Percentiles rank a stretch among this genome's conserved stretches.
Conservation (phyloP, 2,113 vertebrate genomes). For the Podarcis raffonei region DNA sequence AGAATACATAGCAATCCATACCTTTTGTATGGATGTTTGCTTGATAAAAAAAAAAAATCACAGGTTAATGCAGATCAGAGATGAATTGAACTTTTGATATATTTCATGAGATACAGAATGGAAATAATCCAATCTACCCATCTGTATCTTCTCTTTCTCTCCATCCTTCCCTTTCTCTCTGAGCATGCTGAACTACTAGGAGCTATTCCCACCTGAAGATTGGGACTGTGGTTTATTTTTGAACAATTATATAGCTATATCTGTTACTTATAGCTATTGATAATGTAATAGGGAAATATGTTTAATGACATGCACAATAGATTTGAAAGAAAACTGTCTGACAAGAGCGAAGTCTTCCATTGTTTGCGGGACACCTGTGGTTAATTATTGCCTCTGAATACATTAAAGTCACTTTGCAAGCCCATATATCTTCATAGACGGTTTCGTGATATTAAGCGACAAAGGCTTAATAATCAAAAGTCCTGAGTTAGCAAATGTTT, state of each 20-base stretch:
- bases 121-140: too few species aligned
- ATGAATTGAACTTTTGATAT: too few species aligned
- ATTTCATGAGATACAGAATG: too few species aligned
- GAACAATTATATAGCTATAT: slow-evolving; percentile 43
- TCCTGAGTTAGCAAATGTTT: slow-evolving; percentile 88
- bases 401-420: slow-evolving; percentile 78
- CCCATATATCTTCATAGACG: slow-evolving; percentile 82
- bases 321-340: slow-evolving; percentile 69
- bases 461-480: slow-evolving; percentile 85
- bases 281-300: slow-evolving; percentile 55
- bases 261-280: slow-evolving; percentile 23
- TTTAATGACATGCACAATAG: slow-evolving; percentile 68
- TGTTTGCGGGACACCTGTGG: slow-evolving; percentile 79
- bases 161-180: neutral
- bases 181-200: neutral
- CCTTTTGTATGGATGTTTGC: too few species aligned
- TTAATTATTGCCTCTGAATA: slow-evolving; percentile 80
- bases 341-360: slow-evolving; percentile 61
- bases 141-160: too few species aligned
- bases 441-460: slow-evolving; percentile 80
- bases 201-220: neutral
- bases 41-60: too few species aligned
- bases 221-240: neutral
- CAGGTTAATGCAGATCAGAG: too few species aligned
- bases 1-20: too few species aligned